phyloP scores from a whole-genome alignment of 1,140 invertebrate species.

The Drosophila insularis region DNA sequence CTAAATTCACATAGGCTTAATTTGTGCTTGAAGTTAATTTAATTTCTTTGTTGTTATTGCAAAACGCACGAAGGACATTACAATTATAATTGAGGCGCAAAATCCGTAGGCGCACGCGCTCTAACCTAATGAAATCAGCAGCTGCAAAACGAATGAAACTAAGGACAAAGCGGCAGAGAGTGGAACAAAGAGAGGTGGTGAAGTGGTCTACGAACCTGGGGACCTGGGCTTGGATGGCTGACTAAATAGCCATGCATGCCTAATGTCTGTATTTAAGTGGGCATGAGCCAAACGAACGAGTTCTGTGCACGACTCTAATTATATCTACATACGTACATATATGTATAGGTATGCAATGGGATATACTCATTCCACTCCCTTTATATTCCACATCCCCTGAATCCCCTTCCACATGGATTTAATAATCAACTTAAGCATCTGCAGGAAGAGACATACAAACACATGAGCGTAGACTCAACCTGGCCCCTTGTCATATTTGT shows the following conservation, averaged over 20 bases:
- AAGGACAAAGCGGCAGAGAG: background rate
- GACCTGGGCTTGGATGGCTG: conserved; percentile 32
- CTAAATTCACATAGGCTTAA: conserved; percentile 41
- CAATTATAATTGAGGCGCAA: conserved; percentile 70
- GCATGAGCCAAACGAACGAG: conserved; percentile 46
- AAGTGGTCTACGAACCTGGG: background rate
- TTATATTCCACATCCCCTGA: too few relatives aligned
- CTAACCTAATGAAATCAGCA: conserved; percentile 56
- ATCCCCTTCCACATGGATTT: conserved; percentile 33
- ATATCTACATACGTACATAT: conserved; percentile 24
- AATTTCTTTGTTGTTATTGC: conserved; percentile 76
- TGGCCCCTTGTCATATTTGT: background rate
- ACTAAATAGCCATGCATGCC: conserved; percentile 73
- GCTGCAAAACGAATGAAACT: conserved; percentile 6
- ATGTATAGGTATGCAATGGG: conserved; percentile 21
- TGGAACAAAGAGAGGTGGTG: too few relatives aligned
- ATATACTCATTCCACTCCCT: conserved; percentile 22
- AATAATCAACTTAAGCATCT: conserved; percentile 76
- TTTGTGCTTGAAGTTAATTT: conserved; percentile 75
- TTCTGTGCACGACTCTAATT: conserved; percentile 61
- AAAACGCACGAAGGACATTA: conserved; percentile 57
- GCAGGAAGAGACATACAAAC: conserved; percentile 26
- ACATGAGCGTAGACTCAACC: background rate
- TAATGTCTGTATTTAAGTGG: conserved; percentile 78
- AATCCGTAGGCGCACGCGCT: conserved; percentile 65